Percentiles rank a stretch among this genome's conserved stretches.
Evolutionary conservation across 1,140 invertebrate genomes (phyloP).

Genomic region (Sycophaga agraensis): DNA sequence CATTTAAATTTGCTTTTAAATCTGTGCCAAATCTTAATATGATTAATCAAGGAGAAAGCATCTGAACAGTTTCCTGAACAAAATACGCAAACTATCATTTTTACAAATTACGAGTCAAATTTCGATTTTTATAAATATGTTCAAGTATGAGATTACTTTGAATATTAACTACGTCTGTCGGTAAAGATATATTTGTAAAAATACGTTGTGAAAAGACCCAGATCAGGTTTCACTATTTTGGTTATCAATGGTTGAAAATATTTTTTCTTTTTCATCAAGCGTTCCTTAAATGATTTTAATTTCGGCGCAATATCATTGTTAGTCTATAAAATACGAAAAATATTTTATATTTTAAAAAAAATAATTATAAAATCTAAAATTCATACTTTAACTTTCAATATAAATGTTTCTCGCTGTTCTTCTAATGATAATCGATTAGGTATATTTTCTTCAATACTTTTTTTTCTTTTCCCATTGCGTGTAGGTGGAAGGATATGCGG

Average conservation of each 20-base stretch:
- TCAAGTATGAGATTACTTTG: background rate
- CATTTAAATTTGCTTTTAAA: background rate
- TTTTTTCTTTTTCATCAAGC: background rate
- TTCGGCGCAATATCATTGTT: background rate
- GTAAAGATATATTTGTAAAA: background rate
- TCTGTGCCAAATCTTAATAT: background rate
- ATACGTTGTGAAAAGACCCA: background rate
- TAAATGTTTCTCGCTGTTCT: background rate
- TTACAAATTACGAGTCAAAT: too few relatives aligned
- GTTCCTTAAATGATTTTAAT: background rate
- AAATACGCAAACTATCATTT: too few relatives aligned
- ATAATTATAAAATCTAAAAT: background rate
- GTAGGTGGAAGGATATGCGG: background rate
- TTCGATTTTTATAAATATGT: too few relatives aligned
- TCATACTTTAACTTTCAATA: background rate
- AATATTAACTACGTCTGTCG: background rate
- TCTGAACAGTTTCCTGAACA: background rate
- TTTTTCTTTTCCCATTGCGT: background rate
- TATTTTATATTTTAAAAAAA: background rate
- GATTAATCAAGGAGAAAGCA: background rate
- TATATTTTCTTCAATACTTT: background rate
- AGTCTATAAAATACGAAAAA: slow-evolving; percentile 3
- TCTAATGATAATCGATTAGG: background rate
- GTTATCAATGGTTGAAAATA: background rate
- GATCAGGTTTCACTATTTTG: background rate